Evolutionary conservation across 1,140 invertebrate species (phyloP).

Genomic region (Drosophila insularis): DNA sequence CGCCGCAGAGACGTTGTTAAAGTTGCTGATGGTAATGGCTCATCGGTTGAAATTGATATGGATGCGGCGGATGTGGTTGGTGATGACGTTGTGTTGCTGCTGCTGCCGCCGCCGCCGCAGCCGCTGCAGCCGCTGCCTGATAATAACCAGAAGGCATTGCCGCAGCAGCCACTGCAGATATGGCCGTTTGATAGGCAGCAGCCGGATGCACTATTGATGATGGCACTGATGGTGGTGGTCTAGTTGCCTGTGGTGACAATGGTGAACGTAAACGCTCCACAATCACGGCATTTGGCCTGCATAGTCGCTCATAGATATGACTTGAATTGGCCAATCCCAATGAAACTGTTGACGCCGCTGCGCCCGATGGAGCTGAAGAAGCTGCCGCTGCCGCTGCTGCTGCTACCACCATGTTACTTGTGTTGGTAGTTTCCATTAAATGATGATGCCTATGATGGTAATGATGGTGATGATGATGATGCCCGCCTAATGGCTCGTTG

Average conservation of each 20-base stretch:
- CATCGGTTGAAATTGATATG: conserved; percentile 61
- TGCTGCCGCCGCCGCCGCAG: conserved; percentile 13
- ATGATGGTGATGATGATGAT: conserved; percentile 64
- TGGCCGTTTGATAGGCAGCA: conserved; percentile 2
- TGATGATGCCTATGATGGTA: conserved; percentile 71
- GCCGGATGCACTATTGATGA: conserved; percentile 14
- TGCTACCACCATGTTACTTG: conserved; percentile 23
- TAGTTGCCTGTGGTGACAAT: conserved; percentile 7
- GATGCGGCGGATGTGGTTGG: conserved; percentile 36
- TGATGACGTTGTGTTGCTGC: conserved; percentile 15
- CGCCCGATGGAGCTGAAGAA: background rate
- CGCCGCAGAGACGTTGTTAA: conserved; percentile 70
- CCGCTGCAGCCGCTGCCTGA: conserved; percentile 17
- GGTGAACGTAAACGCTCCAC: background rate
- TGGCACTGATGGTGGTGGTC: conserved; percentile 22
- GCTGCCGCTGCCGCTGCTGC: conserved; percentile 21
- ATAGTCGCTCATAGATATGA: conserved; percentile 12
- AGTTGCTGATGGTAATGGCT: conserved; percentile 79
- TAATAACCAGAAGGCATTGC: conserved; percentile 3
- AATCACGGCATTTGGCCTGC: background rate
- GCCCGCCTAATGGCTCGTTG: conserved; percentile 17
- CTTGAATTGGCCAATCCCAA: background rate
- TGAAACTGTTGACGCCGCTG: conserved; percentile 27
- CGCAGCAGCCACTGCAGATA: conserved; percentile 12
- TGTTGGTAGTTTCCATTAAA: conserved; percentile 56